Conservation (phyloP, 2,888 invertebrate genomes). For the Eristalinus sepulchralis region DNA sequence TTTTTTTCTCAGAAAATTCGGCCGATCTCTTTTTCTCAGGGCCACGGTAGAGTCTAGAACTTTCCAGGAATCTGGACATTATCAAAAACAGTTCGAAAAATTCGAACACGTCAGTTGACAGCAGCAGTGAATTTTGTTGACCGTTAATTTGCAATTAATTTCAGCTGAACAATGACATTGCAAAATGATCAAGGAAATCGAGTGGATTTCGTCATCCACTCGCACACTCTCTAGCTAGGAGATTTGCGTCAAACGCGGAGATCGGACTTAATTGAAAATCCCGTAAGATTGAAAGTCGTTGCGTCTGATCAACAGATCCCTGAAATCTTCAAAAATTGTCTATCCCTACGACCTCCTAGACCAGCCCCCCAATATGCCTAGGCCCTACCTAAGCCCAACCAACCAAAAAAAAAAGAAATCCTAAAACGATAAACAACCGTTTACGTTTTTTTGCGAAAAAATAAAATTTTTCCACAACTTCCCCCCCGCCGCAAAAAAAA, state of each 20-base stretch:
- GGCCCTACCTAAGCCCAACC: conserved; percentile 6
- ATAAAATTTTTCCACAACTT: conserved; percentile 30
- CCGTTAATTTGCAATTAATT: background rate
- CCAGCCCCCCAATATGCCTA: background rate
- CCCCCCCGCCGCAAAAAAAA: conserved; percentile 16
- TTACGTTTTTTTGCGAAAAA: conserved; percentile 34
- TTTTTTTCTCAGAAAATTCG: background rate
- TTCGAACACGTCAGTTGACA: no score
- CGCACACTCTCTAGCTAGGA: background rate
- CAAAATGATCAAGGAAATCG: background rate
- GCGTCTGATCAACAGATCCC: no score
- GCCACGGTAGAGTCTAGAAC: background rate
- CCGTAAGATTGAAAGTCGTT: no score
- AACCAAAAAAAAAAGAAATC: background rate
- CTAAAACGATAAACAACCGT: conserved; percentile 1
- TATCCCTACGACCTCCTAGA: background rate
- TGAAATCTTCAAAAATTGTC: background rate
- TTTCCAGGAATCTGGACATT: background rate
- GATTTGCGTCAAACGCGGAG: background rate
- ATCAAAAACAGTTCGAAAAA: background rate
- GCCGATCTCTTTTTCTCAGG: background rate
- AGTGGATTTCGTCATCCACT: background rate
- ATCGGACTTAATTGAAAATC: background rate
- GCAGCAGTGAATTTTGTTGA: background rate
- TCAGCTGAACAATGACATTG: background rate